These are phyloP conservation scores for Empis livida DNA, from an alignment of 2,888 invertebrate genomes.

Conservation along the genomic window DNA sequence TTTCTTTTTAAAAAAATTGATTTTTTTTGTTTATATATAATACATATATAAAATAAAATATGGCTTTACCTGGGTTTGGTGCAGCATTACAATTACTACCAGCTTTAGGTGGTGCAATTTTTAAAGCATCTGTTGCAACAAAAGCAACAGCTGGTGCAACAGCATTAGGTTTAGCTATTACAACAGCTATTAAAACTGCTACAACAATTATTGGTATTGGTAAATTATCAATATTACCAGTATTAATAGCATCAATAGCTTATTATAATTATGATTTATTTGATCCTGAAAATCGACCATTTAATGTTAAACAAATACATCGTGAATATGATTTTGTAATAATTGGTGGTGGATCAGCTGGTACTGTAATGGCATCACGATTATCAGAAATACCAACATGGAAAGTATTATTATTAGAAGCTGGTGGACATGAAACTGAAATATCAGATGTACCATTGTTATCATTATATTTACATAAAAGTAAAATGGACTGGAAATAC, in stretches of 20 bases:
- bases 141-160: conserved; percentile 36
- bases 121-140: conserved; percentile 25
- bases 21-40: background rate
- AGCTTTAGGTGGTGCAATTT: conserved; percentile 26
- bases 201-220: conserved; percentile 56
- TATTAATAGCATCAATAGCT: conserved; percentile 60
- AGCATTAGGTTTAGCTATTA: conserved; percentile 33
- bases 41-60: background rate
- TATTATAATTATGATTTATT: conserved; percentile 76
- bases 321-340: conserved; percentile 71
- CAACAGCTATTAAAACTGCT: conserved; percentile 58
- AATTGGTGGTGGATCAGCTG: conserved; percentile 75
- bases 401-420: conserved; percentile 69
- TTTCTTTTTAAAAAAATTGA: conserved; percentile 1
- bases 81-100: conserved; percentile 23
- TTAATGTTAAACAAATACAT: conserved; percentile 50
- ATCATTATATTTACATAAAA: conserved; percentile 79
- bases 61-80: conserved; percentile 19
- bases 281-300: conserved; percentile 71
- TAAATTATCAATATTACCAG: conserved; percentile 60
- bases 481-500: conserved; percentile 85
- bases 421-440: conserved; percentile 78
- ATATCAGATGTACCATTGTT: conserved; percentile 75
- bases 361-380: conserved; percentile 69
- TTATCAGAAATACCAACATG: conserved; percentile 63